Evolutionary conservation across 2,113 vertebrate genomes (phyloP).

Genomic region (Megaceryle maxima): DNA sequence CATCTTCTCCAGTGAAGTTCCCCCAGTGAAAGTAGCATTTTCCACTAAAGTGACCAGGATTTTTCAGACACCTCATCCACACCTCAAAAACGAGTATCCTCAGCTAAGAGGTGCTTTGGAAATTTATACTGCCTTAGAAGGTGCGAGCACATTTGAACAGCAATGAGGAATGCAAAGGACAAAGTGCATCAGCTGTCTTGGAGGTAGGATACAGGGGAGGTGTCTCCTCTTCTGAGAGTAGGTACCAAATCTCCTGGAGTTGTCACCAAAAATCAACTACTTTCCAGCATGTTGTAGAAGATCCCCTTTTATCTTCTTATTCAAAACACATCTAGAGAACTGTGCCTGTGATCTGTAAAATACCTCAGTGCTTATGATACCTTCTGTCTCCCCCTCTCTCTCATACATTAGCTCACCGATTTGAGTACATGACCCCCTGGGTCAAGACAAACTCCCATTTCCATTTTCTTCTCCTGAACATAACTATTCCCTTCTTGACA

Average conservation of each 20-base stretch:
- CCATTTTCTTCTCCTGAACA: neutral
- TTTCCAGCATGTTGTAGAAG: neutral
- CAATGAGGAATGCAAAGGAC: neutral
- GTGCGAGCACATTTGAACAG: neutral
- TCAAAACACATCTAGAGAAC: neutral
- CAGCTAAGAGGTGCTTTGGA: neutral
- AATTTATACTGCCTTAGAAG: neutral
- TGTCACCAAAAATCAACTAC: neutral
- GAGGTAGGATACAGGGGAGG: neutral
- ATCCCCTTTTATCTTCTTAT: neutral
- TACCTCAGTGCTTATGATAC: neutral
- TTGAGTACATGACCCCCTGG: neutral
- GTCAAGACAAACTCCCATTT: neutral
- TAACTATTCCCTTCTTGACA: neutral
- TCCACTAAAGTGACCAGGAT: neutral
- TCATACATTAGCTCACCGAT: neutral
- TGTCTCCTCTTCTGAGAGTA: neutral
- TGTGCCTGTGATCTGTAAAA: neutral
- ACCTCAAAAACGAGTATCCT: fast-evolving
- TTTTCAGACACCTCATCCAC: neutral
- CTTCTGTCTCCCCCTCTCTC: neutral
- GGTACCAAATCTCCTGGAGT: neutral
- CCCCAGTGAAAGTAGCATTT: neutral
- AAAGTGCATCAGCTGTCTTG: neutral
- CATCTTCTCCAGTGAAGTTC: neutral